phyloP scores from a whole-genome alignment of 2,113 vertebrate species.

The Tonatia bakeri region DNA sequence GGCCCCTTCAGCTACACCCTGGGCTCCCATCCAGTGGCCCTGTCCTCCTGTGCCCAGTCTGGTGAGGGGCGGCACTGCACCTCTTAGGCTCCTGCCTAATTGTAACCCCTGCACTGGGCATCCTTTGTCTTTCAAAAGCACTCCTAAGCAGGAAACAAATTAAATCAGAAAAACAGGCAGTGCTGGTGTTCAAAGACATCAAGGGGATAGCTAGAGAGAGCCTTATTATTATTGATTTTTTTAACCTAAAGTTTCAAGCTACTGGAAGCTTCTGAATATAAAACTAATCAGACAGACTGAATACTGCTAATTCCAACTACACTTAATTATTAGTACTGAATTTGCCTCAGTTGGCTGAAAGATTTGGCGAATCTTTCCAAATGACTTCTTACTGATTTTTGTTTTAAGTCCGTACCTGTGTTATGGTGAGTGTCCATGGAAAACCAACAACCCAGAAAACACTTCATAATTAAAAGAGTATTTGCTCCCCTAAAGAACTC shows the following conservation, averaged over 20 bases:
- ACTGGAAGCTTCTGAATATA: no score
- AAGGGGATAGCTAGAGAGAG: background rate
- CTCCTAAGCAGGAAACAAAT: background rate
- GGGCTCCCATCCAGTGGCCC: background rate
- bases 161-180: background rate
- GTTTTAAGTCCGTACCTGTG: background rate
- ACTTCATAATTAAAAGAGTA: background rate
- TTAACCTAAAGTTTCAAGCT: background rate
- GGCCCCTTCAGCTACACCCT: no score
- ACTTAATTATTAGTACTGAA: background rate
- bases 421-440: background rate
- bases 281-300: background rate
- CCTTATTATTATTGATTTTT: background rate
- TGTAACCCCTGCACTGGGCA: background rate
- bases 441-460: conserved; percentile 2
- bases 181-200: background rate
- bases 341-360: conserved; percentile 10
- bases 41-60: background rate
- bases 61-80: background rate
- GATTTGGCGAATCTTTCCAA: background rate
- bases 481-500: background rate
- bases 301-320: background rate
- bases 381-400: background rate
- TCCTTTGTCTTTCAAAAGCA: background rate
- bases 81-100: background rate